Evolutionary conservation across 2,888 invertebrate species (phyloP).

Genomic region (Thalpophila matura): DNA sequence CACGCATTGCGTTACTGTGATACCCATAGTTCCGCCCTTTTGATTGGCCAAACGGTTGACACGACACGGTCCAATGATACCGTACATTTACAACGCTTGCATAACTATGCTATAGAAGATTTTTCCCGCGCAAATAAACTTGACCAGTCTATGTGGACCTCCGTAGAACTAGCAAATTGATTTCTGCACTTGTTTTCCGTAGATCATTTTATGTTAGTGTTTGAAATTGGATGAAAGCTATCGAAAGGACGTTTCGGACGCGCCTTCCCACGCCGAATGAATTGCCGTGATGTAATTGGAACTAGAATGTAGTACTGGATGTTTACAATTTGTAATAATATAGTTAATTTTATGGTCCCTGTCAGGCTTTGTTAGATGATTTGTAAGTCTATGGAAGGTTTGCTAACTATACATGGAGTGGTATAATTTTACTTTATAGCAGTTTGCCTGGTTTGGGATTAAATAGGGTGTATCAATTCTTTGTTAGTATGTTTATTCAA

Average conservation of each 20-base stretch:
- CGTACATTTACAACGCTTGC: conserved; percentile 78
- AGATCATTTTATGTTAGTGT: conserved; percentile 67
- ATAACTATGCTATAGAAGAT: conserved; percentile 80
- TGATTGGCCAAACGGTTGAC: conserved; percentile 74
- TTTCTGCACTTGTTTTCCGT: conserved; percentile 46
- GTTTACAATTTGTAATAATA: conserved; percentile 53
- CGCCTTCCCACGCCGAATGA: conserved; percentile 83
- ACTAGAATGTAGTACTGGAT: conserved; percentile 54
- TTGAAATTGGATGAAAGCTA: conserved; percentile 73
- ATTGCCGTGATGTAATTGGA: conserved; percentile 74
- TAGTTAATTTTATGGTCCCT: conserved; percentile 38
- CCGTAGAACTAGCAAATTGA: conserved; percentile 45
- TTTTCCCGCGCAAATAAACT: conserved; percentile 76
- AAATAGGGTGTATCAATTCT: conserved; percentile 22
- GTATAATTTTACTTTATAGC: conserved; percentile 22
- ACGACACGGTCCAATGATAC: conserved; percentile 80
- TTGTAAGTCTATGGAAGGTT: conserved; percentile 27
- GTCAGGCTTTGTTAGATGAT: conserved; percentile 49
- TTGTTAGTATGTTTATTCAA: conserved; percentile 19
- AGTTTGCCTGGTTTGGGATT: conserved; percentile 14
- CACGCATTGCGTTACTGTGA: conserved; percentile 84
- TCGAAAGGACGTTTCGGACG: conserved; percentile 76
- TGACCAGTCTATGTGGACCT: conserved; percentile 64
- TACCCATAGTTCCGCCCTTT: conserved; percentile 86
- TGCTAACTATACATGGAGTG: conserved; percentile 10